Evolutionary conservation across 2,113 vertebrate genomes (phyloP).

Genomic region (Pelecanoides urinatrix): DNA sequence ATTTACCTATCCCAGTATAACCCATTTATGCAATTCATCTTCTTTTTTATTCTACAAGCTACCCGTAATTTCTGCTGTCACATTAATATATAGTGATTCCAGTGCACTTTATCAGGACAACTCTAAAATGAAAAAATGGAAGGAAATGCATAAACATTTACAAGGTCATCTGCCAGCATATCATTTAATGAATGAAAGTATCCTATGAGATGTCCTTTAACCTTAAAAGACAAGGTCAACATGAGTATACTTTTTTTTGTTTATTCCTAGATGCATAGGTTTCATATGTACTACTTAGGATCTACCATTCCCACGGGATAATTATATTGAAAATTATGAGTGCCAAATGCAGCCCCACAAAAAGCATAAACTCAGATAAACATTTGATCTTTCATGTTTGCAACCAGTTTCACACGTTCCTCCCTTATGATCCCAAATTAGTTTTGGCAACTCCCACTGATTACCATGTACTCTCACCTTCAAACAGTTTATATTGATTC

Average conservation of each 20-base stretch:
- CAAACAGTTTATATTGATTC: neutral
- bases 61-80: conserved; percentile 51
- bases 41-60: conserved; percentile 49
- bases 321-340: neutral
- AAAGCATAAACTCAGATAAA: neutral
- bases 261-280: neutral
- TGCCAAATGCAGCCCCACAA: neutral
- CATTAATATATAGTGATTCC: conserved; percentile 46
- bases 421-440: neutral
- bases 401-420: neutral
- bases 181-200: neutral
- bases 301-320: neutral
- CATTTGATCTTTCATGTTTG: neutral
- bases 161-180: conserved; percentile 15
- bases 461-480: neutral
- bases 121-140: conserved; percentile 43
- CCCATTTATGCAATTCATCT: conserved; percentile 33
- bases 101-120: conserved; percentile 62
- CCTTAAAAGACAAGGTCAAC: neutral
- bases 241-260: neutral
- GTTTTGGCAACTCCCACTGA: neutral
- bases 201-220: neutral
- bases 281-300: neutral
- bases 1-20: conserved; percentile 48
- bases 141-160: conserved; percentile 42